Evolutionary conservation across 2,797 vertebrate genomes (phyloP).

Genomic region (Poecilia velifera): DNA sequence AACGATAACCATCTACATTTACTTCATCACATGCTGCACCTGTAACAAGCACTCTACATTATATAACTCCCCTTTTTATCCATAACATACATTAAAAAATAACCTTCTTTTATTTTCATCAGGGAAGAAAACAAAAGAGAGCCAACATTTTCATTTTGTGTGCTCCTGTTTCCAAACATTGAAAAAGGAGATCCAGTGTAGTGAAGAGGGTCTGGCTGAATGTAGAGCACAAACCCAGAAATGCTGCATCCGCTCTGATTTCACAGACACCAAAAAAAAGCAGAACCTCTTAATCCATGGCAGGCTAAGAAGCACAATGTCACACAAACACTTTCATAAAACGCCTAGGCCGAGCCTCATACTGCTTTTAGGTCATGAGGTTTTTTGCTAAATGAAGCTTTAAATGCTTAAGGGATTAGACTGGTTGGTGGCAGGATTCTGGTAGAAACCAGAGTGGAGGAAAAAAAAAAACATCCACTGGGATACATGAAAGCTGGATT

Average conservation of each 20-base stretch:
- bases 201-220: not conserved
- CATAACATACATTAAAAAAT: not conserved
- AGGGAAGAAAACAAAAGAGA: not conserved
- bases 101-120: not conserved
- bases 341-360: conserved; percentile 38
- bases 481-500: conserved; percentile 31
- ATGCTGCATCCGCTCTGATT: conserved; percentile 27
- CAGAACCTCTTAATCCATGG: conserved; percentile 52
- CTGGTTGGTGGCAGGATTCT: conserved; percentile 42
- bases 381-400: conserved; percentile 70
- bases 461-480: conserved; percentile 29
- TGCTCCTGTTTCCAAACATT: not conserved
- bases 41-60: not conserved
- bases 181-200: not conserved
- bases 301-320: conserved; percentile 45
- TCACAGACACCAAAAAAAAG: conserved; percentile 25
- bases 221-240: not conserved
- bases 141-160: not conserved
- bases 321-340: conserved; percentile 48
- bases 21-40: conserved; percentile 29
- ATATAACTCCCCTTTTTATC: not conserved
- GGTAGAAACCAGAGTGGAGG: conserved; percentile 27
- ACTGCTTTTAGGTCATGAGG: conserved; percentile 67
- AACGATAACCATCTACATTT: conserved; percentile 25
- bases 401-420: conserved; percentile 66